These are phyloP conservation scores for Urocynchramus pylzowi DNA, from an alignment of 2,113 vertebrate species.

Conservation along the genomic window DNA sequence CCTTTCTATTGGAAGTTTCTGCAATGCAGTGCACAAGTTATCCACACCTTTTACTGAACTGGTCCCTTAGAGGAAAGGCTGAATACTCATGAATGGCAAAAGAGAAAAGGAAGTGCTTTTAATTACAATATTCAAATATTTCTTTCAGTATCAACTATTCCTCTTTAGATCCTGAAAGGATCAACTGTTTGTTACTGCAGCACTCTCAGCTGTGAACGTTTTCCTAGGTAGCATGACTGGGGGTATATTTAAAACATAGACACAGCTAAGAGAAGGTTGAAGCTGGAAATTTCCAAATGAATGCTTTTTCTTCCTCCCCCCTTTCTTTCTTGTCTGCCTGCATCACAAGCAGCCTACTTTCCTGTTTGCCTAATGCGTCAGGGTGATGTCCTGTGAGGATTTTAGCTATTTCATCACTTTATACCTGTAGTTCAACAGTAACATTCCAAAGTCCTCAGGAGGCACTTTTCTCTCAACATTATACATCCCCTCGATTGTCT, in stretches of 20 bases:
- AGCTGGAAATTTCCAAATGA: constrained; percentile 45
- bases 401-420: constrained; percentile 27
- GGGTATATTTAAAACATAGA: not conserved
- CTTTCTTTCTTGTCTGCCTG: not conserved
- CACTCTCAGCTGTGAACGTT: not conserved
- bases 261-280: not conserved
- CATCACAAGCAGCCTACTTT: not conserved
- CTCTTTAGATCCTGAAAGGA: not conserved
- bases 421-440: not conserved
- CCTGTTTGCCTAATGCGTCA: not conserved
- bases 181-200: not conserved
- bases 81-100: not conserved
- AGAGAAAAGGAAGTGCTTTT: not conserved
- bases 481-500: not conserved
- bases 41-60: not conserved
- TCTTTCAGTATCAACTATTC: not conserved
- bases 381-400: constrained; percentile 21
- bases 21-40: not conserved
- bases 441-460: constrained; percentile 7
- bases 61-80: not conserved
- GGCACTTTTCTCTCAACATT: constrained; percentile 9
- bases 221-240: not conserved
- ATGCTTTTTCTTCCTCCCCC: not conserved
- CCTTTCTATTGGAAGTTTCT: not conserved
- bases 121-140: constrained; percentile 23